A percentile compares a stretch with the other conserved stretches of the same genome.
phyloP scores from a whole-genome alignment of 2,888 invertebrate genomes.

The Suillia variegata region DNA sequence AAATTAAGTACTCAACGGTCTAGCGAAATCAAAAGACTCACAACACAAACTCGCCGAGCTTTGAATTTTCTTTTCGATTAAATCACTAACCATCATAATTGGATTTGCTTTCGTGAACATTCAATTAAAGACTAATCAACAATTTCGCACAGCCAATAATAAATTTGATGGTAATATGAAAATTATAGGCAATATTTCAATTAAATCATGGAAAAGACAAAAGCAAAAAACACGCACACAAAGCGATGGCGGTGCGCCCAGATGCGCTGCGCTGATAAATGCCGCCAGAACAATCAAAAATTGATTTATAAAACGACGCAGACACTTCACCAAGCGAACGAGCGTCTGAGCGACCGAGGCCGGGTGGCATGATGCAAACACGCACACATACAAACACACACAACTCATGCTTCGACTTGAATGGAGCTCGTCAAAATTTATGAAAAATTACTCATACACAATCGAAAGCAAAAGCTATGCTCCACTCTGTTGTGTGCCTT shows the following conservation, averaged over 20 bases:
- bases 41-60: no score
- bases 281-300: neutral
- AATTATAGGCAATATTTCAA: conserved; percentile 18
- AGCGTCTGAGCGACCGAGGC: neutral
- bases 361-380: neutral
- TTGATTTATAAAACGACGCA: neutral
- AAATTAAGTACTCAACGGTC: no score
- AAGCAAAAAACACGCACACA: neutral
- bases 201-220: no score
- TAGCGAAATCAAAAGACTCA: no score
- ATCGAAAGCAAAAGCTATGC: neutral
- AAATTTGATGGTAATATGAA: conserved; percentile 14
- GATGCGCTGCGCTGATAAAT: conserved; percentile 2
- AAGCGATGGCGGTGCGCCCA: no score
- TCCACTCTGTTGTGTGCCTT: no score
- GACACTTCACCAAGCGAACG: neutral
- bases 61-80: no score
- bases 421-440: neutral
- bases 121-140: neutral
- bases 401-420: neutral
- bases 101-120: neutral
- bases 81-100: no score
- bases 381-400: neutral
- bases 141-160: conserved; percentile 7
- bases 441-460: neutral